Base-by-base conservation (phyloP, 1,140 invertebrate species). In the Drosophila prosaltans region DNA sequence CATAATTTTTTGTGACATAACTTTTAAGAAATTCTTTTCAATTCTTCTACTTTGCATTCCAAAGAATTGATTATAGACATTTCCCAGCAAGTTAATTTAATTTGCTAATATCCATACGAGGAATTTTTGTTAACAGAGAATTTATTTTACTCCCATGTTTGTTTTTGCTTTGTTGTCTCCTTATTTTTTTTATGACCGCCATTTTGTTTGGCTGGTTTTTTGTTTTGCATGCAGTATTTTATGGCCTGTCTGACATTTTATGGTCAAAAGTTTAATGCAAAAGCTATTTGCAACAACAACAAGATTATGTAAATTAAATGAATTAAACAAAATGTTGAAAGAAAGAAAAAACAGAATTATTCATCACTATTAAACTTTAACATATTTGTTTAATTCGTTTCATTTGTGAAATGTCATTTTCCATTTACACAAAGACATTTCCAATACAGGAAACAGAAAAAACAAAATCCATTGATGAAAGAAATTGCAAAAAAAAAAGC, bases 281-380 rank as follows among this genome's bases (percentile, higher is more conserved):
- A 51, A 51, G 24, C 45, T 7, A 51, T 51, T 51, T 51, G 10
- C 21, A 51, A 9, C 2, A 51, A 51, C 45, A 51, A 51, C 45
- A 51, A 51, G 24, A 51, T 51, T 51, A 51, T 51, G 45, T 16
- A 51, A 51, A 51, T 57, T 28, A 65, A 41, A 63, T 48, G 21
- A 40, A 58, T 43, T 68, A 32, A 41, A 51, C 65, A 11, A 16
- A 10, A 51, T 51, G 45, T 26, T 51, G 9, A 26, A 21, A 51
- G 26, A 26, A 36, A 36, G 6, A 26, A 51, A 10, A 9, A 7
- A n/a, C 2, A 3, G 8, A 43, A 43, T 43, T 16, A 3, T 4
- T 26, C 9, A 9, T 24, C 16, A 21, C 45, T 48, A 7, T 51
- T 51, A 36, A 4, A 7, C 3, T 36, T 36, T 7, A 36, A 36